Evolutionary conservation across 2,113 vertebrate species (phyloP), one percentile per base, ranked within the genome.

Genomic region (Raja brachyura): DNA sequence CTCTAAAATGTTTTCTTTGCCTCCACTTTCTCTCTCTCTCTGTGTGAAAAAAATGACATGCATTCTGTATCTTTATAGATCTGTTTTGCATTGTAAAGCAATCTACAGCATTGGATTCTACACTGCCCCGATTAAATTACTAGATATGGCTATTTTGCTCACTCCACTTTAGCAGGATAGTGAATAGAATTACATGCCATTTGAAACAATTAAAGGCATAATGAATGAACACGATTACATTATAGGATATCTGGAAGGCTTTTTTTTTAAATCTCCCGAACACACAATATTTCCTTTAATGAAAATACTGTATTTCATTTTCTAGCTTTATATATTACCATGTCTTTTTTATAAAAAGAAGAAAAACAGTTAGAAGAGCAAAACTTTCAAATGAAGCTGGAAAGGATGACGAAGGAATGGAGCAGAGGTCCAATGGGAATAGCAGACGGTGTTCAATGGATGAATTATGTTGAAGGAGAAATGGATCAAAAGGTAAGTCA

Each of bases 401-500:
- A 39, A 88, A 92, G 88, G 33, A 73, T 7, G 33, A 39, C 31
- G 18, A 33, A 48, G 66, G 33, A 92, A 70, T 66, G 4, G 31
- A 92, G 66, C 33, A 92, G 25, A 73, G 31, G 63, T 8, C 88
- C 88, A 70, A 66, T 92, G 88, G 88, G 88, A 92, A 92, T 92
- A 48, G 31, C 31, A 73, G 88, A 48, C 20, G 4, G 31, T 48
- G 33, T 92, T 92, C 33, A 73, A 63, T 92, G 88, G 88, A 92
- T 92, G 31, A 92, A 92, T 31, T 31, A 92, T 39, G 22, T 92
- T 18, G 66, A 92, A 92, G 88, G 88, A 96, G 96, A 96, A 97
- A 95, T 93, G 95, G 95, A 94, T 97, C 96, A 96, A 95, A 95
- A 96, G 95, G 97, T 96, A 96, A 96, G 96, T 95, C 95, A 96